Evolutionary conservation across 2,113 vertebrate genomes (phyloP), one percentile per base, ranked within the genome.

Genomic region (Tetraodon nigroviridis): DNA sequence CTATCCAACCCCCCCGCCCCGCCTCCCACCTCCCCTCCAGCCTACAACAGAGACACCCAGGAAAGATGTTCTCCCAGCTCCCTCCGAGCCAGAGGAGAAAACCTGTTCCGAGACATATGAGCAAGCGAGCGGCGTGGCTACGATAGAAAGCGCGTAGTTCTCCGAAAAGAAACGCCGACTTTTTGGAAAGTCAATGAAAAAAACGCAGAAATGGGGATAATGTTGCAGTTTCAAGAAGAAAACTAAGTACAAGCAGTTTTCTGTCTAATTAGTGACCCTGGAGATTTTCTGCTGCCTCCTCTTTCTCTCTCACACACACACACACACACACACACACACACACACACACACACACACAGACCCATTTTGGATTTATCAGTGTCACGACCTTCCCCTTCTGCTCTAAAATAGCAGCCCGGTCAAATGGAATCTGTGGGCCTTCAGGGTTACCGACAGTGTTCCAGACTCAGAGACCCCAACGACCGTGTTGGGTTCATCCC

Each of bases 41-140:
- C 68, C 53, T 70, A 58, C 29, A 51, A 69, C 63, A 67, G 65
- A 86, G 78, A 71, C 69, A 76, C 67, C 79, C 73, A 77, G 71
- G 62, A 62, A 74, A 77, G 53, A 84, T 59, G 56, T 79, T 47
- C 61, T 63, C 50, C 68, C 16, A 76, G 58, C 64, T 77, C 67
- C 73, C 58, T 75, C 68, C 53, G 27, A 80, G 75, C 73, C 49
- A 75, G 29, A 76, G 18, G 18, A 52, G 55, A 47, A 75, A 71
- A 73, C 76, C 55, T 51, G 47, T 71, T 64, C 63, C 18, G 2
- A 53, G 49, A 71, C 66, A 63, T 20, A 60, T 69, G 44, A 53
- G 58, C 1, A 0, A 57, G 40, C 24, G 47, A 27, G 32, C 32
- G 32, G 2, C 11, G 32, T 10, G 8, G 32, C 11, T 8, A 11